A percentile compares a stretch with the other conserved stretches of the same genome.
These are phyloP conservation scores for Mormyrops boulengeri DNA, from an alignment of 2,797 vertebrate genomes.

Conservation along the genomic window DNA sequence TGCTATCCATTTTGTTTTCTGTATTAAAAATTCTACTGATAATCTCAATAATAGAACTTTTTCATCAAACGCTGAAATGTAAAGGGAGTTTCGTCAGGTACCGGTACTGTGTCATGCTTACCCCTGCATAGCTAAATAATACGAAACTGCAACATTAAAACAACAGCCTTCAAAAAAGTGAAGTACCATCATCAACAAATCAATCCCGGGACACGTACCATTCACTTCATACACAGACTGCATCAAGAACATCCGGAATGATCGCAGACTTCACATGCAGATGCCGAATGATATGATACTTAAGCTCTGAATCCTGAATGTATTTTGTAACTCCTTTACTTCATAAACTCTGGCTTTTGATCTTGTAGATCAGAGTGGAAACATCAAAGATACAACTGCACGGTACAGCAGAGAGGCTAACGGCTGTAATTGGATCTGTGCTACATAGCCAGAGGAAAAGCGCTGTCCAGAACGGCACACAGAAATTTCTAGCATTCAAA, in stretches of 20 bases:
- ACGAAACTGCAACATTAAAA: background rate
- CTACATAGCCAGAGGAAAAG: background rate
- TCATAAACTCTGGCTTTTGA: conserved; percentile 25
- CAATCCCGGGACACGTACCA: background rate
- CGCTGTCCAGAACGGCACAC: background rate
- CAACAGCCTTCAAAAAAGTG: background rate
- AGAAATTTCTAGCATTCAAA: background rate
- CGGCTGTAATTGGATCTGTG: background rate
- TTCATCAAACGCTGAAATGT: background rate
- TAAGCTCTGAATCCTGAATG: conserved; percentile 8
- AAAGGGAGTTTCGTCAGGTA: background rate
- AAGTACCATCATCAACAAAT: background rate
- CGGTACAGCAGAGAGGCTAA: background rate
- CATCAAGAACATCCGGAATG: background rate
- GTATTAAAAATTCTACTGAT: background rate
- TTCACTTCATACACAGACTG: background rate
- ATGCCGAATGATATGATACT: background rate
- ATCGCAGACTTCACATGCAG: background rate
- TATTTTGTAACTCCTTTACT: conserved; percentile 17
- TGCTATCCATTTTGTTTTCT: background rate
- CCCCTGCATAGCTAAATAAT: background rate
- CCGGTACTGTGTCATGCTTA: background rate
- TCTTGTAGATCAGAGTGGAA: conserved; percentile 25
- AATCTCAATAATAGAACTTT: background rate
- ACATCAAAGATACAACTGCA: conserved; percentile 20